Conservation (phyloP, 1,140 invertebrate genomes). For the Drosophila aff. region DNA sequence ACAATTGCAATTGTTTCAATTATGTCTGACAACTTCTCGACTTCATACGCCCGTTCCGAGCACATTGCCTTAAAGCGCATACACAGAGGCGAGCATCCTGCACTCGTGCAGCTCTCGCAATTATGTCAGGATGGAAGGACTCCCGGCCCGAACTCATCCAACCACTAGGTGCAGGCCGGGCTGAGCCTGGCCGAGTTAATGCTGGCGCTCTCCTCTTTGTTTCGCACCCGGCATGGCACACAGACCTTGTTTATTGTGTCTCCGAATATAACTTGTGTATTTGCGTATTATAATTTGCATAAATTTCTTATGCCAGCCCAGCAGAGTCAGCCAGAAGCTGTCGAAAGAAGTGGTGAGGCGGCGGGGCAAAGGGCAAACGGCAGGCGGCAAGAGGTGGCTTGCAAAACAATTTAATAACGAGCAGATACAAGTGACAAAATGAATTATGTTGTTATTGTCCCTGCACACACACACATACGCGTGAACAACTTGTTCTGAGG, state of each 20-base stretch:
- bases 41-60: slow-evolving; percentile 31
- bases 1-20: slow-evolving; percentile 75
- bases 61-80: slow-evolving; percentile 29
- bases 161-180: background rate
- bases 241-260: slow-evolving; percentile 77
- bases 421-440: slow-evolving; percentile 80
- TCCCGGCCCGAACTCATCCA: background rate
- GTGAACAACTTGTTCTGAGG: slow-evolving; percentile 1
- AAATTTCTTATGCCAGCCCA: slow-evolving; percentile 56
- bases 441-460: slow-evolving; percentile 77
- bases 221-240: slow-evolving; percentile 49
- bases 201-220: slow-evolving; percentile 43
- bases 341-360: background rate
- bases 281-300: slow-evolving; percentile 82
- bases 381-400: slow-evolving; percentile 54
- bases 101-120: slow-evolving; percentile 56
- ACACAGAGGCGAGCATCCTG: slow-evolving; percentile 8
- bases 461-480: slow-evolving; percentile 27
- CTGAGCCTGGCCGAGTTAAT: slow-evolving; percentile 52
- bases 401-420: slow-evolving; percentile 80
- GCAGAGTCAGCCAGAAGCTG: slow-evolving; percentile 4
- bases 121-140: slow-evolving; percentile 60
- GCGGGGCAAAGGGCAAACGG: slow-evolving; percentile 12
- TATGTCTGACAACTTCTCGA: slow-evolving; percentile 59
- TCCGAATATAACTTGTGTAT: slow-evolving; percentile 72